Conservation (phyloP, 2,113 vertebrate species). For the Marmota flaviventris region DNA sequence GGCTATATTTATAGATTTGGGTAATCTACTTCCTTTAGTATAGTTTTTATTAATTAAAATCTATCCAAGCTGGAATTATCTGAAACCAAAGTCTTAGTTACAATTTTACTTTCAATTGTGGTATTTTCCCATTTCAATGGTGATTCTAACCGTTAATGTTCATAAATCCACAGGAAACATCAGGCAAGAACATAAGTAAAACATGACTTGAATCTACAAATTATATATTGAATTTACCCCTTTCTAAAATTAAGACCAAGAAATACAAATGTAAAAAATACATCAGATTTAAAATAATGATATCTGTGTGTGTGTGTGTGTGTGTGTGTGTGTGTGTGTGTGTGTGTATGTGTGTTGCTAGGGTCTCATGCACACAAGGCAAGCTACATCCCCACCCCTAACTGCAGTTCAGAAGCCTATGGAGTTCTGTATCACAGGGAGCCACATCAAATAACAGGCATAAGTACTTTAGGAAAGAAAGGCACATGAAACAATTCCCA, state of each 20-base stretch:
- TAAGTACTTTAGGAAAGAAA: not conserved
- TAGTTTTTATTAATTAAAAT: slow-evolving; percentile 64
- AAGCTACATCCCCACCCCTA: not conserved
- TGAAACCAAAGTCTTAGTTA: slow-evolving; percentile 54
- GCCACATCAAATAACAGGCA: slow-evolving; percentile 16
- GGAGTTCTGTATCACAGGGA: not conserved
- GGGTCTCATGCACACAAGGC: not conserved
- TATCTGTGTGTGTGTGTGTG: not conserved
- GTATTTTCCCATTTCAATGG: too few species aligned
- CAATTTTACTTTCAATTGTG: slow-evolving; percentile 32
- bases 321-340: too few species aligned
- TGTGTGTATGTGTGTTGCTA: not conserved
- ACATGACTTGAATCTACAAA: slow-evolving; percentile 26
- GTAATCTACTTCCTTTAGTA: not conserved
- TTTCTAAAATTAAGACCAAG: slow-evolving; percentile 39
- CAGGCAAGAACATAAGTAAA: slow-evolving; percentile 37
- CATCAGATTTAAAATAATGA: not conserved
- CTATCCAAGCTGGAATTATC: not conserved
- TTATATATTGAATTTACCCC: slow-evolving; percentile 33
- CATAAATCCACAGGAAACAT: slow-evolving; percentile 49
- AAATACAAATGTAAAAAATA: slow-evolving; percentile 53
- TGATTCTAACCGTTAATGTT: not conserved
- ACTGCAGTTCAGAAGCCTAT: not conserved
- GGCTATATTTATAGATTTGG: slow-evolving; percentile 17
- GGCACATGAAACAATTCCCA: not conserved